Percentiles rank a stretch among this genome's conserved stretches.
Evolutionary conservation across 2,113 vertebrate species (phyloP).

Genomic region (Saimiri boliviensis): DNA sequence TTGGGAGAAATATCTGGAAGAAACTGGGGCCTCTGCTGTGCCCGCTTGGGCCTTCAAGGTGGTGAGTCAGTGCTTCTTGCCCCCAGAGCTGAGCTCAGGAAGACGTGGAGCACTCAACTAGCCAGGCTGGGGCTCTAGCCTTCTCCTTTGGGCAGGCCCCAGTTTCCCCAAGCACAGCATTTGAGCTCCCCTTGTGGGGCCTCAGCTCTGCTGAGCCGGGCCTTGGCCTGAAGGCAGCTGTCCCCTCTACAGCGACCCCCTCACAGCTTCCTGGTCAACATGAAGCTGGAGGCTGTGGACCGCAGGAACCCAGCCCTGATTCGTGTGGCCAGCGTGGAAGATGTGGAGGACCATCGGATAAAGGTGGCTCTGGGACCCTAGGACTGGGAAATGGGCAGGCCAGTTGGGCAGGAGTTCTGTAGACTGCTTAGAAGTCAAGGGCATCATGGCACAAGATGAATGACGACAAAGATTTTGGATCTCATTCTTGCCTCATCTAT

Average conservation of each 20-base stretch:
- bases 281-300: constrained; percentile 98
- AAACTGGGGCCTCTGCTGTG: constrained; percentile 93
- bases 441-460: background rate
- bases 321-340: constrained; percentile 94
- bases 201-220: background rate
- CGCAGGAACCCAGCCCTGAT: constrained; percentile 94
- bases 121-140: background rate
- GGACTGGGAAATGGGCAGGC: background rate
- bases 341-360: constrained; percentile 95
- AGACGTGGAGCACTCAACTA: background rate
- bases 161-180: background rate
- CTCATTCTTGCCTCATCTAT: background rate
- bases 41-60: constrained; percentile 93
- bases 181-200: background rate
- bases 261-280: constrained; percentile 94
- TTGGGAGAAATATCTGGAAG: constrained; percentile 96
- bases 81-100: background rate
- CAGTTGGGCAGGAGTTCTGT: background rate
- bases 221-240: background rate
- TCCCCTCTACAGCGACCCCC: constrained; percentile 86
- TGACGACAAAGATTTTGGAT: background rate
- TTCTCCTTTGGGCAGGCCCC: background rate
- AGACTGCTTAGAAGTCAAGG: background rate
- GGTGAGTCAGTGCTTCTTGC: constrained; percentile 81
- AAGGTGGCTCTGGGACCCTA: constrained; percentile 86